Evolutionary conservation across 2,888 invertebrate genomes (phyloP).

Genomic region (Myopa testacea): DNA sequence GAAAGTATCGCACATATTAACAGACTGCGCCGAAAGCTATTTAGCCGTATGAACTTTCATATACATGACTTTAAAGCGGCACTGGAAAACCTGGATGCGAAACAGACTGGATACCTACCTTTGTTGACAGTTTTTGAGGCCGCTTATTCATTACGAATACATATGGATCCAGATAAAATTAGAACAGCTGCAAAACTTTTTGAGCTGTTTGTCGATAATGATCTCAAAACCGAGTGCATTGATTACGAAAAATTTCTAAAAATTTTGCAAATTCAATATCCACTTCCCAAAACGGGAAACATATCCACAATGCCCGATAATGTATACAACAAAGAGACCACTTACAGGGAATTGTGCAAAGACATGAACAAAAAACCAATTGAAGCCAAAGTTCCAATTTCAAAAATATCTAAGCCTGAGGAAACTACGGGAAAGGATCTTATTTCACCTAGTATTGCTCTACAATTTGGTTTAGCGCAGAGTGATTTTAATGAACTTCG

Average conservation of each 20-base stretch:
- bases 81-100: conserved; percentile 51
- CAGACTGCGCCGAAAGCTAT: conserved; percentile 53
- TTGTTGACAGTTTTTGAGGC: conserved; percentile 49
- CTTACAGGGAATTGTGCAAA: conserved; percentile 57
- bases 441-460: conserved; percentile 53
- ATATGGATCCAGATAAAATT: conserved; percentile 51
- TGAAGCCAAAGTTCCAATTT: conserved; percentile 12
- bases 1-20: conserved; percentile 54
- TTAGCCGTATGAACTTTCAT: conserved; percentile 51
- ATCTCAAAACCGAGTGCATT: conserved; percentile 50
- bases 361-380: conserved; percentile 50
- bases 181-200: conserved; percentile 50
- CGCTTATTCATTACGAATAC: conserved; percentile 49
- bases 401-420: conserved; percentile 37
- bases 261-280: conserved; percentile 53
- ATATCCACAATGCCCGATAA: conserved; percentile 46
- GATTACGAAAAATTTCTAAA: conserved; percentile 53
- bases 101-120: conserved; percentile 49
- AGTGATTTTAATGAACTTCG: conserved; percentile 56
- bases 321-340: conserved; percentile 54
- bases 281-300: conserved; percentile 51
- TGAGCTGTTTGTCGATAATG: conserved; percentile 51
- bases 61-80: conserved; percentile 51
- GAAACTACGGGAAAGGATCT: conserved; percentile 52
- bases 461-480: conserved; percentile 51